Evolutionary conservation across 2,888 invertebrate species (phyloP), one percentile per base, ranked within the genome.

Genomic region (Apocheima hispidaria): DNA sequence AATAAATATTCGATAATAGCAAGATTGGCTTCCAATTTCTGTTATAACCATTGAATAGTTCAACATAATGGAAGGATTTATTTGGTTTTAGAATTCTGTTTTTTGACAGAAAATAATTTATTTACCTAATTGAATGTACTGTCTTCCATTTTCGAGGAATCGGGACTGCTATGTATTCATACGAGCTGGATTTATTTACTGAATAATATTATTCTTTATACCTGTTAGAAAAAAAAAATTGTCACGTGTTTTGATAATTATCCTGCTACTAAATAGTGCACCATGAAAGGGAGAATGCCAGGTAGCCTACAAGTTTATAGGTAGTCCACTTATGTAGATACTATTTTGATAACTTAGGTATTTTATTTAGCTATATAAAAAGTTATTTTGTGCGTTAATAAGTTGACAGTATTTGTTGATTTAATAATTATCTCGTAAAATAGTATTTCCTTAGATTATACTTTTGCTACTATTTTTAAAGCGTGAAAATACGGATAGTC

Each of bases 321-420:
- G 20, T 65, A 59, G 54, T 63, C 40, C 12, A 56, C 60, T 50
- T 68, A 48, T 70, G 50, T 50, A 50, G 33, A 63, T 66, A 70
- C 62, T 65, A 69, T 50, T 62, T 65, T 58, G 41, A 50, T 54
- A 43, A 51, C 10, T 48, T 59, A 52, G 43, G 44, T 18, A 36
- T 36, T 50, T 55, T 10, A 33, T 50, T 55, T 54, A 43, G 41
- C n/a, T 40, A 33, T 33, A 40, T 48, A n/a, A 16, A 65, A 61
- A 65, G 53, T 66, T 68, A 43, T 63, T 52, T 63, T 54, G 23
- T 58, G 49, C 66, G 52, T 62, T 54, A 56, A 66, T 70, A 66
- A 60, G 59, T 65, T 66, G 54, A 65, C 66, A 70, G 66, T 69
- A 70, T 68, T 70, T 68, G 65, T 70, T 66, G 56, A 52, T 46